Base-by-base conservation (phyloP, 2,888 invertebrate species). In the Zygothrica quintamaculata region DNA sequence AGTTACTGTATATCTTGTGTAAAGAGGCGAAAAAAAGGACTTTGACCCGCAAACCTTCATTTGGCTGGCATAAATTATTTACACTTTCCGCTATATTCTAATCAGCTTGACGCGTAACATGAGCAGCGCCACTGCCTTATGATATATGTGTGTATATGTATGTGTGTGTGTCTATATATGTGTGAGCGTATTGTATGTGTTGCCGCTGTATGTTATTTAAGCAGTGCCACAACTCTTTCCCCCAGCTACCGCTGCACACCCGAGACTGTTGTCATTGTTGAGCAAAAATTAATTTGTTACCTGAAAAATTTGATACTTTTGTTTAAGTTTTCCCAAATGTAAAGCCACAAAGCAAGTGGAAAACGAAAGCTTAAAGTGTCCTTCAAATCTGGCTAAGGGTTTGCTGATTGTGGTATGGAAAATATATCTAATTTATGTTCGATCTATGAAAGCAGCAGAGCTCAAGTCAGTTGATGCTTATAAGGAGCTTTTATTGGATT, bases 251-350 rank as follows among this genome's bases (percentile, higher is more conserved):
- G 8, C 31, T 8, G 50, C 36, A 36, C 52, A 66, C 58, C 36
- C 42, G 55, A 57, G 61, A 44, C 46, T 65, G 48, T 65, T 82
- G 84, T 84, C 82, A 73, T 56, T 73, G 57, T 67, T 53, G 39
- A 51, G 65, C 67, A 74, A 68, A 87, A 82, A 88, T 89, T 89
- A 89, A 89, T 89, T 89, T 88, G 87, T 80, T 74, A 79, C 66
- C 68, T 52, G 47, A 37, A 64, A 64, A 69, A 62, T 62, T 70
- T 71, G 70, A 66, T 60, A 58, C 61, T 51, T 60, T 31, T 65
- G 55, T 66, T 66, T 40, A 66, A 73, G 80, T 59, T 71, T 34
- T n/a, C 2, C 11, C 6, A 42, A 33, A 13, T 31, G 4, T n/a
- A 11, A 22, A 51, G 29, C 12, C 1, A 11, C 16, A n/a, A 8